Evolutionary conservation across 2,888 invertebrate species (phyloP), one percentile per base, ranked within the genome.

Genomic region (Blastobasis lacticolella): DNA sequence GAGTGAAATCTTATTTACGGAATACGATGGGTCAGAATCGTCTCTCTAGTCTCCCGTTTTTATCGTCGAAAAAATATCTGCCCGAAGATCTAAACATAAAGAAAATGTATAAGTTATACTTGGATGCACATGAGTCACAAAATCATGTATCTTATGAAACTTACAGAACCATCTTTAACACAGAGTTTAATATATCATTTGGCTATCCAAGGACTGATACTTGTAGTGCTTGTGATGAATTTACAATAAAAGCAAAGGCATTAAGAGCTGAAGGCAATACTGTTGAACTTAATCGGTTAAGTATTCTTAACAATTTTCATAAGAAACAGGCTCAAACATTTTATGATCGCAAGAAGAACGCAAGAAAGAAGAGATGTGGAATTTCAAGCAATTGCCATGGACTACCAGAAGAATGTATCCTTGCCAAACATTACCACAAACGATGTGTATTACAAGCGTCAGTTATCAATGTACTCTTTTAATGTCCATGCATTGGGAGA

Each of bases 351-450:
- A 57, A 54, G 52, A 55, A 55, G 51, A 53, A 51, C 48, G 50
- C 51, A 44, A 52, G 52, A 51, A 57, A 51, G 42, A 52, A 49
- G 46, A 50, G 51, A 45, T 49, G 49, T 50, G 58, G 64, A 50
- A 58, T 50, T 51, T 51, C 51, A 54, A 45, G 54, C 53, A 37
- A 55, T 57, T 50, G 54, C 50, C 5, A 54, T 57, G 53, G 54
- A 57, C 41, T 51, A 49, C 37, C 55, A 65, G 53, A 62, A 61
- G 41, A 64, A 64, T 56, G 48, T 62, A 38, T 49, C 51, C 4
- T n/a, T 59, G 54, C 60, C 60, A 49, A 69, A 67, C 57, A 61
- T 64, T 37, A 54, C 60, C 45, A 63, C 62, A 45, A 68, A 66
- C 51, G 60, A 68, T 53, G 59, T 63, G 4, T 61, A 60, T 50